A percentile compares a stretch with the other conserved stretches of the same genome.
phyloP scores from a whole-genome alignment of 2,113 vertebrate species.

The Nothocercus julius region DNA sequence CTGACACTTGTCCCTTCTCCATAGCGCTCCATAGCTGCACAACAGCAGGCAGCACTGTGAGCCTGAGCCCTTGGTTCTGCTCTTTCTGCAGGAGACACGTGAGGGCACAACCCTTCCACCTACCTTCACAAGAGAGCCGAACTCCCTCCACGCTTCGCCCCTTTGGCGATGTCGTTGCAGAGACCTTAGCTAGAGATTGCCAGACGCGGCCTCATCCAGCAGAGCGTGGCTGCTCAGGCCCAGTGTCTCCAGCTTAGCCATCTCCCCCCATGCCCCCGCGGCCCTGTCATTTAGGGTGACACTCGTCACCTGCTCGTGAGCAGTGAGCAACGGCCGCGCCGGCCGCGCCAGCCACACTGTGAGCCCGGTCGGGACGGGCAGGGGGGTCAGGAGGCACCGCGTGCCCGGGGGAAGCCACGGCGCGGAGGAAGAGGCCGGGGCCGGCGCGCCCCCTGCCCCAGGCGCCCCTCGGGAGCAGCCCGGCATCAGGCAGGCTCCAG shows the following conservation, averaged over 20 bases:
- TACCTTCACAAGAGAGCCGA: too few species aligned
- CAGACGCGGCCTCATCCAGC: neutral
- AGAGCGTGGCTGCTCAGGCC: neutral
- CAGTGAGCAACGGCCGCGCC: neutral
- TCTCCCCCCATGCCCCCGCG: neutral
- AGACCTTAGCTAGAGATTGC: neutral
- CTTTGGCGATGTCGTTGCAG: too few species aligned
- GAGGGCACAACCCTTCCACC: too few species aligned
- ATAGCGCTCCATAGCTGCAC: too few species aligned
- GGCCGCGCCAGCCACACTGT: neutral
- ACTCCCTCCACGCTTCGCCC: too few species aligned
- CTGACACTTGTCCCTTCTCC: neutral
- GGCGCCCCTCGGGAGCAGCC: neutral
- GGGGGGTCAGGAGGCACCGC: neutral
- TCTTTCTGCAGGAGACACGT: too few species aligned
- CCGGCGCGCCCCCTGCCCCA: neutral
- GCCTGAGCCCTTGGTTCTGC: neutral
- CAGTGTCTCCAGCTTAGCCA: fast-evolving
- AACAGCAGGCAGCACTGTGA: neutral
- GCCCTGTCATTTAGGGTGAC: neutral
- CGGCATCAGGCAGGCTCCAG: constrained; percentile 55
- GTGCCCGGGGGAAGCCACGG: neutral
- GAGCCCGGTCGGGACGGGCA: neutral
- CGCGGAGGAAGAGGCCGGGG: neutral
- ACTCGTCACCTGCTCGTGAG: neutral